Evolutionary conservation across 1,140 invertebrate genomes (phyloP).

Genomic region (Drosophila ogumai): DNA sequence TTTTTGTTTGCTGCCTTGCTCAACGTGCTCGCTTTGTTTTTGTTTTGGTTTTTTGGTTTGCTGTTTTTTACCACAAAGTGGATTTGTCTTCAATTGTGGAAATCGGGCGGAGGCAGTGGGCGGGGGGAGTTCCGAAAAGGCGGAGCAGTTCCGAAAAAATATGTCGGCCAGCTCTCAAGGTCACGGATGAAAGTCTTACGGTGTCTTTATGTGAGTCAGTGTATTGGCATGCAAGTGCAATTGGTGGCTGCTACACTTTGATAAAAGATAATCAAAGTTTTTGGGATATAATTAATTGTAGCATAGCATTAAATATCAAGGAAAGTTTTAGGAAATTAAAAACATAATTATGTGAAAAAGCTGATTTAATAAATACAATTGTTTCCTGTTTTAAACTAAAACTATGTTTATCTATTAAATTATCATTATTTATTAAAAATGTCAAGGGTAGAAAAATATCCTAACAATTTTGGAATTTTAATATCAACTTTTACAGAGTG

Average conservation of each 20-base stretch:
- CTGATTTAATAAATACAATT: too few relatives aligned
- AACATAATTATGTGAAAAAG: too few relatives aligned
- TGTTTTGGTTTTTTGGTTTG: conserved; percentile 36
- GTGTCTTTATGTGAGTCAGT: conserved; percentile 35
- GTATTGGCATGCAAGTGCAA: conserved; percentile 47
- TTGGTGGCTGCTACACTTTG: conserved; percentile 25
- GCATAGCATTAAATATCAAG: not conserved
- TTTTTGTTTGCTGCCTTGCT: conserved; percentile 59
- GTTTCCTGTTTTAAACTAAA: too few relatives aligned
- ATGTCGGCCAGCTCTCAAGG: conserved; percentile 75
- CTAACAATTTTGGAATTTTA: too few relatives aligned
- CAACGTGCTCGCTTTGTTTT: conserved; percentile 51
- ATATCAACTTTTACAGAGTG: too few relatives aligned
- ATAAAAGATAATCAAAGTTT: not conserved
- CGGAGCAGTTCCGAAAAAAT: conserved; percentile 20
- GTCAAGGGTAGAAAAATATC: too few relatives aligned
- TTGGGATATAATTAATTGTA: not conserved
- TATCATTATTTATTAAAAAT: too few relatives aligned
- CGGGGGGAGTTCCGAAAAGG: conserved; percentile 10
- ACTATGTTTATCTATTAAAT: too few relatives aligned
- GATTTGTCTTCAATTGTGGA: conserved; percentile 78
- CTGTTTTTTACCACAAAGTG: conserved; percentile 57
- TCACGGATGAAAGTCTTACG: conserved; percentile 79
- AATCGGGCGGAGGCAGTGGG: conserved; percentile 44
- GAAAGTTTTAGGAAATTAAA: not conserved